These are phyloP conservation scores for Cygnus atratus DNA, from an alignment of 2,113 vertebrate genomes.

Conservation along the genomic window DNA sequence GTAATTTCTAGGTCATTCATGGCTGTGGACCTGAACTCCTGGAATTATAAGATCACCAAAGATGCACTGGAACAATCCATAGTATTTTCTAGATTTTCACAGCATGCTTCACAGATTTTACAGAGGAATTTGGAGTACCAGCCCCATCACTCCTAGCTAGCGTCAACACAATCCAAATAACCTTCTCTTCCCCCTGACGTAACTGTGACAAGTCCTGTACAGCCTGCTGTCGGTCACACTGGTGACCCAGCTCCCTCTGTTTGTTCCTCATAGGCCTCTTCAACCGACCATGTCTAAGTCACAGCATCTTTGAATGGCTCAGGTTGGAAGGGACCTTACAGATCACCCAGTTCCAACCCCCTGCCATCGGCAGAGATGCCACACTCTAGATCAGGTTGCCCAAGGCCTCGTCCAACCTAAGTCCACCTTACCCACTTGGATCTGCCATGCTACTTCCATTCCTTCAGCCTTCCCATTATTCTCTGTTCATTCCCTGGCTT, in stretches of 20 bases:
- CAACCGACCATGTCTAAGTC: background rate
- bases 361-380: background rate
- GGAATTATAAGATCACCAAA: background rate
- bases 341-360: background rate
- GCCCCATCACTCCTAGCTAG: background rate
- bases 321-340: background rate
- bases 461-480: background rate
- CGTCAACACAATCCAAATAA: background rate
- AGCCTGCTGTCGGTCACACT: background rate
- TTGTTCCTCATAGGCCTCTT: background rate
- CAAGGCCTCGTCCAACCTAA: background rate
- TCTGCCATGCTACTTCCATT: background rate
- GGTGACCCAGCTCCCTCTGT: background rate
- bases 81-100: background rate
- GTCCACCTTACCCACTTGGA: background rate
- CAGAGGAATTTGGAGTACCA: background rate
- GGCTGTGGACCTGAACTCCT: background rate
- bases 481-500: background rate
- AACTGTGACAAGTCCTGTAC: background rate
- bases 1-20: background rate
- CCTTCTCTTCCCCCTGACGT: background rate
- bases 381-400: background rate
- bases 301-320: too few relatives aligned
- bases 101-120: background rate
- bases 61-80: background rate